phyloP scores from a whole-genome alignment of 2,888 invertebrate genomes.

The Agrochola litura region DNA sequence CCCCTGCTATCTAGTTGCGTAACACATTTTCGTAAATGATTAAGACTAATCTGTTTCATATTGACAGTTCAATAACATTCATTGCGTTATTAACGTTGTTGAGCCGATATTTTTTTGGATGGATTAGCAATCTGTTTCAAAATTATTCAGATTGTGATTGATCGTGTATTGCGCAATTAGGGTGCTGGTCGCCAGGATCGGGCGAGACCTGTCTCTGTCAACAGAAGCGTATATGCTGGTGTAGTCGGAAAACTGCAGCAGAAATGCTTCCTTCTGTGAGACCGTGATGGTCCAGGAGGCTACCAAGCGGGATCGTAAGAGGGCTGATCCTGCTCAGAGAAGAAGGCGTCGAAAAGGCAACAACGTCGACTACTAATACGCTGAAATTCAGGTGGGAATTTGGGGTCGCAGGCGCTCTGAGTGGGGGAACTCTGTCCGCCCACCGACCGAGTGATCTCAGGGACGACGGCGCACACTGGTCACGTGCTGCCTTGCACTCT shows the following conservation, averaged over 20 bases:
- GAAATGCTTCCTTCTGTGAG: background rate
- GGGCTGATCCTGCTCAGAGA: background rate
- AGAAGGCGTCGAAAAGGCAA: background rate
- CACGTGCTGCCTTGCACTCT: background rate
- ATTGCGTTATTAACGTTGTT: no score
- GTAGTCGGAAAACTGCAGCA: background rate
- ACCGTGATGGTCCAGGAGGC: background rate
- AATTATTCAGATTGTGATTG: no score
- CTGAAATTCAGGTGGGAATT: background rate
- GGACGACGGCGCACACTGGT: no score
- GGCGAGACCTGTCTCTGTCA: background rate
- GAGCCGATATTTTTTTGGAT: no score
- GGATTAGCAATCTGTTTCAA: no score
- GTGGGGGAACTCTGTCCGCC: no score
- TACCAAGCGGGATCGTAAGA: background rate
- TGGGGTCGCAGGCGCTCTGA: background rate
- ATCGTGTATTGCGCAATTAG: no score
- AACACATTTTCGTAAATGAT: no score
- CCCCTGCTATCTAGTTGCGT: background rate
- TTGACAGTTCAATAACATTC: no score
- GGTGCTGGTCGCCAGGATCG: background rate
- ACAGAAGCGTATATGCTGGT: background rate
- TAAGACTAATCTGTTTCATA: no score
- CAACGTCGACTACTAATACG: background rate
- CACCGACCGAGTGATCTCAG: no score